Evolutionary conservation across 1,140 invertebrate genomes (phyloP).

Genomic region (Dendrolimus punctatus): DNA sequence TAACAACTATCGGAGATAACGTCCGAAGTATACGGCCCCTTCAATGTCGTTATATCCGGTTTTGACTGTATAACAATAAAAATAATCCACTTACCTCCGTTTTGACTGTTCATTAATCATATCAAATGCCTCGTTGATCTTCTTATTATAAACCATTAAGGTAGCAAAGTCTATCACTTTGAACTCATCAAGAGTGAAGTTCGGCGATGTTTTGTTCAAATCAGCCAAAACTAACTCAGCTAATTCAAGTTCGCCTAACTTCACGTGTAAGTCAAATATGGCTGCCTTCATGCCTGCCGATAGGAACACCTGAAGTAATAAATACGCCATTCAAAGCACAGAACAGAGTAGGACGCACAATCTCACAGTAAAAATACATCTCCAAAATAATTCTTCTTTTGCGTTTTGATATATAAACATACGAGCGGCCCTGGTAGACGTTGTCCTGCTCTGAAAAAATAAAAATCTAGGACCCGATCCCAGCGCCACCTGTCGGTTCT

Average conservation of each 20-base stretch:
- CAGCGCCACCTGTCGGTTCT: no score
- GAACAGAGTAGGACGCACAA: no score
- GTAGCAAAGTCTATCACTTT: constrained; percentile 73
- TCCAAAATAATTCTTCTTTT: no score
- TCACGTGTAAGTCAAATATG: constrained; percentile 71
- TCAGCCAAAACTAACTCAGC: constrained; percentile 62
- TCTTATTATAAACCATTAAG: constrained; percentile 64
- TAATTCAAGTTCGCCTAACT: constrained; percentile 57
- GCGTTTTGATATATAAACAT: no score
- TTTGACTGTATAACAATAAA: no score
- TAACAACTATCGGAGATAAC: no score
- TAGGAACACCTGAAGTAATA: constrained; percentile 47
- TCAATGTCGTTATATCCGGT: no score
- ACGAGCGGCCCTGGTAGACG: no score
- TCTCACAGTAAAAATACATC: no score
- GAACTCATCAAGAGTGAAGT: constrained; percentile 71
- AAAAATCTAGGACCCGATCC: no score
- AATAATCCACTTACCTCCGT: constrained; percentile 38
- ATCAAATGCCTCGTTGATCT: constrained; percentile 58
- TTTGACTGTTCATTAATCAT: constrained; percentile 57
- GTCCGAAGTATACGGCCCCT: no score
- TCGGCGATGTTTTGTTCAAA: constrained; percentile 48
- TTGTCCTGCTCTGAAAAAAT: no score
- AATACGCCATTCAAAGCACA: neutral
- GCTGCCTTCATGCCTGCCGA: constrained; percentile 71